phyloP scores from a whole-genome alignment of 35 echinoderm and acorn worm species.

The Patiria miniata region DNA sequence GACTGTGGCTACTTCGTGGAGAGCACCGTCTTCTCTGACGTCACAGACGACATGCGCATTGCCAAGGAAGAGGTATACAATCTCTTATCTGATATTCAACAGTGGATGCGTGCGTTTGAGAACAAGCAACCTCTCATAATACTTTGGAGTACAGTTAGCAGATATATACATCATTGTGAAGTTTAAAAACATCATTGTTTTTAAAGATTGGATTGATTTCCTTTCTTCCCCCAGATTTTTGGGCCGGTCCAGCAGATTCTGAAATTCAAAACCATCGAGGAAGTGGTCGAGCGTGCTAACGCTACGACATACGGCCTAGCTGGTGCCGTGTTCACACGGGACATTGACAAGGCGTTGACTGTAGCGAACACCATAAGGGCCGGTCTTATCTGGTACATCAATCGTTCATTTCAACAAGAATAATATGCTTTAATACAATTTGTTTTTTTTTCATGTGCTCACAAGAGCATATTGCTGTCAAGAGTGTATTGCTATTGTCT shows the following conservation, averaged over 20 bases:
- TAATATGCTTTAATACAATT: too few relatives aligned
- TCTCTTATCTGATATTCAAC: too few relatives aligned
- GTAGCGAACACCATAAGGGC: conserved; percentile 70
- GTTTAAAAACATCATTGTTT: background rate
- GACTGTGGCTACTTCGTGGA: conserved; percentile 30
- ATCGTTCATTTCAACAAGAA: too few relatives aligned
- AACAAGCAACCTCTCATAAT: too few relatives aligned
- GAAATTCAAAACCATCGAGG: conserved; percentile 86
- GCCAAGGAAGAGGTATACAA: conserved; percentile 52
- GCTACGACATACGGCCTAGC: conserved; percentile 82
- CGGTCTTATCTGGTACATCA: conserved; percentile 85
- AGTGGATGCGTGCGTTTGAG: too few relatives aligned
- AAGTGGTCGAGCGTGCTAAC: conserved; percentile 83
- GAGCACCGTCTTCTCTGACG: conserved; percentile 60
- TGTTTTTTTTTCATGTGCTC: too few relatives aligned
- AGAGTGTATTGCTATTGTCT: too few relatives aligned
- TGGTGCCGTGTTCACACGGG: conserved; percentile 83
- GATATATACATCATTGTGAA: too few relatives aligned
- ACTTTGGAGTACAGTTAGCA: too few relatives aligned
- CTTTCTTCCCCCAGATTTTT: conserved; percentile 78
- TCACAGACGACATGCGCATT: conserved; percentile 59
- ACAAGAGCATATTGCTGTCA: too few relatives aligned
- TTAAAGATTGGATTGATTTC: background rate
- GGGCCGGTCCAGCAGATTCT: conserved; percentile 92
- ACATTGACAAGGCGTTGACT: conserved; percentile 84